A percentile compares a stretch with the other conserved stretches of the same genome.
These are phyloP conservation scores for Falco columbarius DNA, from an alignment of 2,797 vertebrate species.

Conservation along the genomic window DNA sequence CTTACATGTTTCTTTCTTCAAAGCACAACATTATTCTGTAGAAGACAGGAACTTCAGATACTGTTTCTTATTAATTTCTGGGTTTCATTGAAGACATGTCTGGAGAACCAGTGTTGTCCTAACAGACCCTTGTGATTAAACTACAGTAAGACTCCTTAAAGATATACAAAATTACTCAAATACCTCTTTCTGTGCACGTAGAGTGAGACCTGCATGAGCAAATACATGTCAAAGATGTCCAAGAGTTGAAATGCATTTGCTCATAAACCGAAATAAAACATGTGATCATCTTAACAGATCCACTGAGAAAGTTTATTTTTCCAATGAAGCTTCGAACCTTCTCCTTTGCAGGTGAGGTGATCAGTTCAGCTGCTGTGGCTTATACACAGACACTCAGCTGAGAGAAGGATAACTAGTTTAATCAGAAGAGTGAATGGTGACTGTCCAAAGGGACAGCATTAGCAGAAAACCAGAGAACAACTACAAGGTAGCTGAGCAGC, in stretches of 20 bases:
- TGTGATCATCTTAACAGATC: not conserved
- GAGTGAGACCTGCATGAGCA: not conserved
- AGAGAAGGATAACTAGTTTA: not conserved
- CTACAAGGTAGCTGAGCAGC: not conserved
- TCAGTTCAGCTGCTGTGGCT: not conserved
- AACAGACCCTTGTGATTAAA: not conserved
- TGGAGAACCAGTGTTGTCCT: not conserved
- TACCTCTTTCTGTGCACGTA: not conserved
- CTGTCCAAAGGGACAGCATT: not conserved
- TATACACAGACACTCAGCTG: not conserved
- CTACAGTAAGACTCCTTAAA: not conserved
- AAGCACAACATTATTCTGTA: not conserved
- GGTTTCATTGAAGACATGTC: not conserved
- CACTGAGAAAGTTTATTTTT: not conserved
- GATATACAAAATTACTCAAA: not conserved
- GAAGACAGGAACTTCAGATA: not conserved
- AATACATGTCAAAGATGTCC: fast-evolving
- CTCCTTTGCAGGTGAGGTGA: not conserved
- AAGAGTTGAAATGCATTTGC: not conserved
- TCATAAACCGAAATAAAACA: not conserved
- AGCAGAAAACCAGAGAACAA: not conserved
- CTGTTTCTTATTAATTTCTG: not conserved
- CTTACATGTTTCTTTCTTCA: not conserved
- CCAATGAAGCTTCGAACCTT: not conserved
- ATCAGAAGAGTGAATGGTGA: not conserved